Percentiles rank a stretch among this genome's conserved stretches.
Conservation (phyloP, 1,140 invertebrate genomes). For the Ceratoteleas bidentatus region DNA sequence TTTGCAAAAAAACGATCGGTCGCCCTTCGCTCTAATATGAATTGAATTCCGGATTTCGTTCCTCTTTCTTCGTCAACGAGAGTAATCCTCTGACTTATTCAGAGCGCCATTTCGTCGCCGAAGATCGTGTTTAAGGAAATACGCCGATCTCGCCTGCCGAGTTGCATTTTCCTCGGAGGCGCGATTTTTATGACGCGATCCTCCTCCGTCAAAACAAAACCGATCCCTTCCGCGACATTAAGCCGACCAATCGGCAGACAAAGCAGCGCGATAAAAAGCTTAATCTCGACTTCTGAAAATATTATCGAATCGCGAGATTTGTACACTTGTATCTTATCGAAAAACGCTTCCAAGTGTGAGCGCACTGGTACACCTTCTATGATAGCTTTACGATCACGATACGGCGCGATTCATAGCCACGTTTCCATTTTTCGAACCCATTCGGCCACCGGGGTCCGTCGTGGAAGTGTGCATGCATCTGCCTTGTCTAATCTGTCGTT, state of each 20-base stretch:
- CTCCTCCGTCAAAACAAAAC: neutral
- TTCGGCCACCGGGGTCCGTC: no score
- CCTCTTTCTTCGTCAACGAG: no score
- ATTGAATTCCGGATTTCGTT: no score
- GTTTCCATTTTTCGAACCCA: neutral
- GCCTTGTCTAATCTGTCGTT: neutral
- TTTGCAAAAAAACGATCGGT: no score
- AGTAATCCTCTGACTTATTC: no score
- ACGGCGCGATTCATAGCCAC: no score
- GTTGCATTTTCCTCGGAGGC: no score
- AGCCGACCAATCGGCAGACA: neutral
- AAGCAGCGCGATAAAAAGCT: neutral
- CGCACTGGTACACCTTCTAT: no score
- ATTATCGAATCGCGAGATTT: neutral
- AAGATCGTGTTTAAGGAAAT: neutral
- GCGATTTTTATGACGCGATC: neutral
- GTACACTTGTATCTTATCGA: neutral
- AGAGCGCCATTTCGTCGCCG: no score
- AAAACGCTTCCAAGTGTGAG: neutral
- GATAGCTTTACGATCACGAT: no score
- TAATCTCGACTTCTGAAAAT: slow-evolving; percentile 1
- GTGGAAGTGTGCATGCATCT: neutral
- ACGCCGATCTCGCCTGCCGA: no score
- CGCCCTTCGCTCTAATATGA: no score
- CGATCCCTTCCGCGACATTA: neutral